Base-by-base conservation (phyloP, 1,140 invertebrate species). In the Trypoxylus dichotomus region DNA sequence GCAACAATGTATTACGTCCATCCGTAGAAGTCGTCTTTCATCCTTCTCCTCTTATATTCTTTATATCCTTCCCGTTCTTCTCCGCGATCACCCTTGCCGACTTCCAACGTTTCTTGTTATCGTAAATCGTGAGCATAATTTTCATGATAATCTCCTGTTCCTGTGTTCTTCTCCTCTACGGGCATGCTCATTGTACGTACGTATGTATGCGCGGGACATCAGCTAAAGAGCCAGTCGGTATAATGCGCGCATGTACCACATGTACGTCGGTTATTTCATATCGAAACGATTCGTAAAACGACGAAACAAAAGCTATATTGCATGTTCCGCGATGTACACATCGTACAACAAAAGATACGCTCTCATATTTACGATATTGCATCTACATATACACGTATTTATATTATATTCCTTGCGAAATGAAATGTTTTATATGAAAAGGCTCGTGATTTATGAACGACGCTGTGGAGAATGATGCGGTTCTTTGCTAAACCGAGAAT, bases 91-190 rank as follows among this genome's bases (percentile, higher is more conserved):
- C 47, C 60, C 3, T 27, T 19, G 60, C 60, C 43, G 43, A 15
- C 43, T 47, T 47, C 43, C 43, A 47, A 15, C 43, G 43, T 63
- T 27, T 24, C 60, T 63, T 63, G 60, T 63, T 63, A 63, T 63
- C 60, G 60, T 63, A 63, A 63, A 63, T 63, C 60, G 60, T 63
- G 60, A 63, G 60, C 60, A 63, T 63, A 63, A 63, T 63, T 63
- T 63, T 63, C 60, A 63, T 63, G 60, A 63, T 19, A 63, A 63
- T 63, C 60, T 63, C 10, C 60, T 19, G 19, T 27, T 63, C 43
- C 15, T 47, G n/a, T 47, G 43, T 47, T 47, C n/a, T 19, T 47
- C 32, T 37, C 32, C 32, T 37, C 32, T 37, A 37, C 32, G 32
- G 32, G 32, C 32, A 37, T 37, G 32, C 32, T 37, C 10, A 37